Conservation (phyloP, 2,113 vertebrate species). For the Clarias magur region DNA sequence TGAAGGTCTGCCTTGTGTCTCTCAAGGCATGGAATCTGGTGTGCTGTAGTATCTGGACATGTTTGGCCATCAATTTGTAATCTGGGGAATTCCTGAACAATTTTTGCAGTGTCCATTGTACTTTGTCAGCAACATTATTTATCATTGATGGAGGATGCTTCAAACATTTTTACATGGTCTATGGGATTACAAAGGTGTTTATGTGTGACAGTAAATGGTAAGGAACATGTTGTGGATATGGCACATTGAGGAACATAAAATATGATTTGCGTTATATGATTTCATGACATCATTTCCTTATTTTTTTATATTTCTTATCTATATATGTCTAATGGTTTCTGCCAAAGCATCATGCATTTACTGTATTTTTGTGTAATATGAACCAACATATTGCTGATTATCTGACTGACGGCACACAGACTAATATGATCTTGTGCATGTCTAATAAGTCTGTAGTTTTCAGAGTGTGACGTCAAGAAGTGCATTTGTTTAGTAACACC, state of each 20-base stretch:
- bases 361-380: neutral
- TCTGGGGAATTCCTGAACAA: too few relatives aligned
- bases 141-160: neutral
- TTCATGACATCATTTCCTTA: neutral
- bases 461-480: slow-evolving; percentile 7
- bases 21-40: too few relatives aligned
- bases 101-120: too few relatives aligned
- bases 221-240: neutral
- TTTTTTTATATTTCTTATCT: neutral
- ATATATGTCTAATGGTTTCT: neutral
- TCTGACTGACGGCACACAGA: neutral
- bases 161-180: neutral
- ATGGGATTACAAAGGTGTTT: neutral
- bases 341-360: neutral
- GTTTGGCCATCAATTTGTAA: too few relatives aligned
- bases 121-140: too few relatives aligned
- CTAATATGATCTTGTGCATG: neutral
- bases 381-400: neutral
- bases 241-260: neutral
- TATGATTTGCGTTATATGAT: neutral
- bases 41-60: too few relatives aligned
- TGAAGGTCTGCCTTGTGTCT: too few relatives aligned
- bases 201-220: neutral
- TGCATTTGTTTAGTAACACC: neutral
- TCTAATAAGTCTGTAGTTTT: slow-evolving; percentile 20